phyloP scores from a whole-genome alignment of 1,140 invertebrate species.

The Coenobita brevimanus region DNA sequence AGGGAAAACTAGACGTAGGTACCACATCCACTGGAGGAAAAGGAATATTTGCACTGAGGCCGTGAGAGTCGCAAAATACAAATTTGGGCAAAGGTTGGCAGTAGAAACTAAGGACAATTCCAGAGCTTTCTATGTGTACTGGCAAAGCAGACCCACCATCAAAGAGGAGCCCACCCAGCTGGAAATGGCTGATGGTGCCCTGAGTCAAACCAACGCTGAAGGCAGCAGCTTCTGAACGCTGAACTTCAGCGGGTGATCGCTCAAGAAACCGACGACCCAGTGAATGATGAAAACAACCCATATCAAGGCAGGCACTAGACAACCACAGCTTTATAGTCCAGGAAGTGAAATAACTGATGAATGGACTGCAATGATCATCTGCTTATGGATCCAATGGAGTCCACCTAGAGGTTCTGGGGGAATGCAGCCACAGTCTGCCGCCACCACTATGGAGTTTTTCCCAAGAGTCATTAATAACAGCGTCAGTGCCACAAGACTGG shows the following conservation, averaged over 20 bases:
- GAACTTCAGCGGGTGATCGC: constrained; percentile 4
- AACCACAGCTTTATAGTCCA: too few relatives aligned
- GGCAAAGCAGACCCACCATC: not conserved
- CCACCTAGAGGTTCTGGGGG: too few relatives aligned
- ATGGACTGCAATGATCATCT: too few relatives aligned
- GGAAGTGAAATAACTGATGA: too few relatives aligned
- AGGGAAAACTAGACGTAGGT: not conserved
- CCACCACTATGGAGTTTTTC: too few relatives aligned
- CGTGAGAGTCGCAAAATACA: not conserved
- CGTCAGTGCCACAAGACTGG: too few relatives aligned
- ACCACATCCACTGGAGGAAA: not conserved
- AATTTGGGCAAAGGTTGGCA: not conserved
- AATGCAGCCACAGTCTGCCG: too few relatives aligned
- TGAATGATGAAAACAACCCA: too few relatives aligned
- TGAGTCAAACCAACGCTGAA: not conserved
- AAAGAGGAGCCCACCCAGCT: not conserved
- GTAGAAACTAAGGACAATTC: not conserved
- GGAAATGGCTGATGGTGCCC: not conserved
- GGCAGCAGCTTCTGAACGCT: not conserved
- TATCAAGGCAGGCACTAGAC: too few relatives aligned
- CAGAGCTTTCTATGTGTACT: not conserved
- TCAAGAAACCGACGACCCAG: too few relatives aligned
- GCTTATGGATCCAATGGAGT: too few relatives aligned
- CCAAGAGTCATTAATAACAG: too few relatives aligned
- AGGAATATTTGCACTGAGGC: not conserved